Base-by-base conservation (phyloP, 2,888 invertebrate species). In the Cephus rjabovi region DNA sequence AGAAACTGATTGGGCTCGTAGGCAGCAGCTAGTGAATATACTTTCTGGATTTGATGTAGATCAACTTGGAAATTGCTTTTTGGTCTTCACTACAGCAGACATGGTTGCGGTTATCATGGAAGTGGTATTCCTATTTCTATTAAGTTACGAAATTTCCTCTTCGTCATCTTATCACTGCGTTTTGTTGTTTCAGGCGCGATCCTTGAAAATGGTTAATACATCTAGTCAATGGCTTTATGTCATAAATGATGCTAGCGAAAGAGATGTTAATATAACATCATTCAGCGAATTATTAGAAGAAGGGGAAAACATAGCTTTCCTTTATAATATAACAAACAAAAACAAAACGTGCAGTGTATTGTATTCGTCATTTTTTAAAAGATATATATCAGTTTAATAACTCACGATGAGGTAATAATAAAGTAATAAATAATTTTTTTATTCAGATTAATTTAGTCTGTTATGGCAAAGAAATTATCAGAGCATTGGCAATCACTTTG, bases 211-310 rank as follows among this genome's bases (percentile, higher is more conserved):
- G 93, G 94, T 95, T 0, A 94, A 95, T 86, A 95, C 96, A 0
- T 93, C 92, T 84, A 96, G 95, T 81, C 96, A 97, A 88, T 97
- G 97, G 97, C 89, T 97, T n/a, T 97, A 96, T 88, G 93, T 97
- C 69, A 92, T 97, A 76, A 93, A 95, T 0, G 95, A 96, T 79
- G 94, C 94, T 0, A 91, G 93, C 78, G 87, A 85, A 0, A 90
- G 90, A 4, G 91, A 92, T 4, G 92, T 92, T 1, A 94, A 95
- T 86, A 88, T 95, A 9, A 91, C 93, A 0, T 92, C 92, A 31
- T 93, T 95, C 34, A 92, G 94, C 71, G 93, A 93, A 81, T 91
- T 95, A 1, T 90, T 96, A 35, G 93, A 92, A 23, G 97, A 97
- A 89, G 97, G 97, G 0, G 96, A 96, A 85, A 97, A 97, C 89